Evolutionary conservation across 2,888 invertebrate genomes (phyloP).

Genomic region (Trichopria drosophilae): DNA sequence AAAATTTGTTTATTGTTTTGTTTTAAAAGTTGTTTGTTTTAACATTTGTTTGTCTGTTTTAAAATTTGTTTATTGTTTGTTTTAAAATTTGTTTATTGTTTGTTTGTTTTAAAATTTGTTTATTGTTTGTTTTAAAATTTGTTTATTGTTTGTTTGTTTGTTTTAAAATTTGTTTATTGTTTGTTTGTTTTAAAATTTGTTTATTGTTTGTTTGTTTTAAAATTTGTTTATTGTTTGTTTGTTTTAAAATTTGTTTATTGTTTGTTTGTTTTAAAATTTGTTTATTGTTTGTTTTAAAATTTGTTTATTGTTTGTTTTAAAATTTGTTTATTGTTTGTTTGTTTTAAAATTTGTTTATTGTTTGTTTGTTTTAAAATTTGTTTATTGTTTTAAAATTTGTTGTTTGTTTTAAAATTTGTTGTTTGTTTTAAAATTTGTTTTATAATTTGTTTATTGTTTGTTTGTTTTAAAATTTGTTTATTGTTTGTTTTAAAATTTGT

Average conservation of each 20-base stretch:
- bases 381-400: constrained; percentile 62
- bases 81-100: constrained; percentile 30
- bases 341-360: no score
- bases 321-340: constrained; percentile 60
- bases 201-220: constrained; percentile 31
- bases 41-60: no score
- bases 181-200: constrained; percentile 70
- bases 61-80: constrained; percentile 48
- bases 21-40: no score
- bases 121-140: constrained; percentile 28
- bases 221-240: constrained; percentile 60
- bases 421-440: constrained; percentile 62
- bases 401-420: constrained; percentile 26
- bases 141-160: constrained; percentile 61
- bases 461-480: no score
- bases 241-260: no score
- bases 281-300: constrained; percentile 57
- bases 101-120: no score
- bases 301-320: constrained; percentile 31
- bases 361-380: constrained; percentile 27
- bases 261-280: constrained; percentile 27
- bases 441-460: constrained; percentile 55
- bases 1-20: constrained; percentile 57
- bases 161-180: constrained; percentile 23
- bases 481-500: constrained; percentile 26